These are phyloP conservation scores for Polyommatus iphigenia DNA, from an alignment of 2,888 invertebrate genomes.

Conservation along the genomic window DNA sequence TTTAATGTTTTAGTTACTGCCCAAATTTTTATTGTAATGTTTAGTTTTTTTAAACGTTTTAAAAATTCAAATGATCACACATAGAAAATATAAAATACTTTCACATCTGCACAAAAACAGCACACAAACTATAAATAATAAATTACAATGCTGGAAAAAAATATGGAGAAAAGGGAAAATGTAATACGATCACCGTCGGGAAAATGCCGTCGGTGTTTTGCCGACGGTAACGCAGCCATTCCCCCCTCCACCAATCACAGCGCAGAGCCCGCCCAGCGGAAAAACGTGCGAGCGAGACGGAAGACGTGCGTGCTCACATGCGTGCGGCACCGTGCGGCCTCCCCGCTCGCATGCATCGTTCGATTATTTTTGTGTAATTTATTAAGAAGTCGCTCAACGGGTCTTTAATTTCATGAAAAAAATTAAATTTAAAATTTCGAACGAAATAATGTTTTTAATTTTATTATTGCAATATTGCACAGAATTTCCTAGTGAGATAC, in stretches of 20 bases:
- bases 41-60: neutral
- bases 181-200: constrained; percentile 63
- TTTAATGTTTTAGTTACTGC: too few relatives aligned
- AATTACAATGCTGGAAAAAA: neutral
- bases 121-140: neutral
- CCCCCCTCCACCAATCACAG: constrained; percentile 73
- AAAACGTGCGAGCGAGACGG: constrained; percentile 56
- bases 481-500: constrained; percentile 3
- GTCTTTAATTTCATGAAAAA: constrained; percentile 37
- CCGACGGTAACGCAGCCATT: constrained; percentile 58
- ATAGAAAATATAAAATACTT: neutral
- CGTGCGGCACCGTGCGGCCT: constrained; percentile 67
- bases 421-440: constrained; percentile 9
- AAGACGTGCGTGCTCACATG: constrained; percentile 66
- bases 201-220: constrained; percentile 73
- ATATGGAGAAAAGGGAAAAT: neutral
- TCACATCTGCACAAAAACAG: neutral
- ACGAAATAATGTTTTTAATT: constrained; percentile 21
- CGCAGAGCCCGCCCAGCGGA: constrained; percentile 67
- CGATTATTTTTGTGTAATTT: constrained; percentile 71
- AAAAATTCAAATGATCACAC: neutral
- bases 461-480: constrained; percentile 32
- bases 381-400: constrained; percentile 38
- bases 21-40: too few relatives aligned
- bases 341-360: constrained; percentile 74